phyloP scores from a whole-genome alignment of 2,888 invertebrate species.

The Patella ulyssiponensis region DNA sequence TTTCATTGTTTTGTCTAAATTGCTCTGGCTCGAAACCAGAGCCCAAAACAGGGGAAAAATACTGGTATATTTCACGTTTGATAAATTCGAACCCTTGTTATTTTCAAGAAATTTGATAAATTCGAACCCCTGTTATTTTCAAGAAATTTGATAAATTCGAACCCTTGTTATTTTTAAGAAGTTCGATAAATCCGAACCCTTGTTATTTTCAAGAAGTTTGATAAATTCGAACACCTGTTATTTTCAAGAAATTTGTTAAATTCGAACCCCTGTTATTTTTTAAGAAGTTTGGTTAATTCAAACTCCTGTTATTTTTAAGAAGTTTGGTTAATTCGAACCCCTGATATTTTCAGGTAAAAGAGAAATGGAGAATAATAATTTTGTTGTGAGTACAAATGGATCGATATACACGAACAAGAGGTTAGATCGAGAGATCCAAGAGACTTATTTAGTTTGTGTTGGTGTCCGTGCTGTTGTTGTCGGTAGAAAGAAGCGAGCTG shows the following conservation, averaged over 20 bases:
- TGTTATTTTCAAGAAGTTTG: background rate
- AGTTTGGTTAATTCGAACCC: background rate
- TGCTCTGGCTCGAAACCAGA: too few relatives aligned
- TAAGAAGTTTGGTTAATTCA: too few relatives aligned
- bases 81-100: too few relatives aligned
- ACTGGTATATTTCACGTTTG: too few relatives aligned
- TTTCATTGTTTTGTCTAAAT: too few relatives aligned
- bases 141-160: background rate
- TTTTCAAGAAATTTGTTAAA: too few relatives aligned
- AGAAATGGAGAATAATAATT: conserved; percentile 14
- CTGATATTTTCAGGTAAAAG: background rate
- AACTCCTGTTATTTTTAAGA: background rate
- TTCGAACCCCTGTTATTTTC: background rate
- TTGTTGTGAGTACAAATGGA: conserved; percentile 36
- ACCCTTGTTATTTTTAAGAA: too few relatives aligned
- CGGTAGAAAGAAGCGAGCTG: conserved; percentile 34
- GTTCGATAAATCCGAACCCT: background rate
- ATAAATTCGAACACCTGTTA: too few relatives aligned
- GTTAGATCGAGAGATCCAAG: conserved; percentile 82
- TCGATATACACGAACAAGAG: conserved; percentile 72
- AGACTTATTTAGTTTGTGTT: conserved; percentile 80
- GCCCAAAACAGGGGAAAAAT: too few relatives aligned
- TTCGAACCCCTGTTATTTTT: background rate
- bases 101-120: too few relatives aligned
- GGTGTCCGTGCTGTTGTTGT: conserved; percentile 81